These are phyloP conservation scores for Peromyscus melanophrys DNA, from an alignment of 2,797 vertebrate species.

Conservation along the genomic window DNA sequence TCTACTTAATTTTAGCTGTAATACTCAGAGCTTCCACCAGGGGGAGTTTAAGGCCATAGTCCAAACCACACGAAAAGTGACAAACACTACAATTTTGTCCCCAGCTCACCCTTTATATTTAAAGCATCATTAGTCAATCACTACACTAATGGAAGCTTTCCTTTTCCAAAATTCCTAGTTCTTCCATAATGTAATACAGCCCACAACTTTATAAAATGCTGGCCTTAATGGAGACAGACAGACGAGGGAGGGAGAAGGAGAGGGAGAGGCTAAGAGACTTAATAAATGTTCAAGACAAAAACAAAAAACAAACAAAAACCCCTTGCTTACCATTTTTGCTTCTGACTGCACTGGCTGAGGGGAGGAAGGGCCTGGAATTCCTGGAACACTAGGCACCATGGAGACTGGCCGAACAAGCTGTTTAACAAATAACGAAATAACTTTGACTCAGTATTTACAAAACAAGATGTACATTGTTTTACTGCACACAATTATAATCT, in stretches of 20 bases:
- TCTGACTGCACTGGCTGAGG: slow-evolving; percentile 97
- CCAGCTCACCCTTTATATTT: slow-evolving; percentile 29
- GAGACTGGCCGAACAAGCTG: slow-evolving; percentile 99
- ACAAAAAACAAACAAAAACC: slow-evolving; percentile 64
- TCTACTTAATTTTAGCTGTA: slow-evolving; percentile 52
- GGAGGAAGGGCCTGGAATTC: slow-evolving; percentile 98
- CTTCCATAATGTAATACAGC: slow-evolving; percentile 13
- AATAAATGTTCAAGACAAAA: slow-evolving; percentile 60
- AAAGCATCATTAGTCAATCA: slow-evolving; percentile 40
- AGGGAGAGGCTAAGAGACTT: neutral
- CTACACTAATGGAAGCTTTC: slow-evolving; percentile 21
- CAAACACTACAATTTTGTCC: slow-evolving; percentile 38
- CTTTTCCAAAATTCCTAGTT: slow-evolving; percentile 38
- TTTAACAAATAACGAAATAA: slow-evolving; percentile 66
- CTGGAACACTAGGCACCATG: slow-evolving; percentile 98
- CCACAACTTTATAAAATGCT: slow-evolving; percentile 45
- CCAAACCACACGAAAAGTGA: slow-evolving; percentile 19
- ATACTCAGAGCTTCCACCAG: slow-evolving; percentile 68
- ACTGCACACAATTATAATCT: neutral
- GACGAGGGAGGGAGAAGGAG: neutral
- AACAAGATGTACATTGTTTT: slow-evolving; percentile 26
- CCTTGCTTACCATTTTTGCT: slow-evolving; percentile 96
- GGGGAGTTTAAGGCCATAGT: slow-evolving; percentile 68
- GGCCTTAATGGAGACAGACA: neutral
- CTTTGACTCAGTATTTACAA: slow-evolving; percentile 66